phyloP scores from a whole-genome alignment of 2,888 invertebrate species.

The Spatulosminthurus flaviceps region DNA sequence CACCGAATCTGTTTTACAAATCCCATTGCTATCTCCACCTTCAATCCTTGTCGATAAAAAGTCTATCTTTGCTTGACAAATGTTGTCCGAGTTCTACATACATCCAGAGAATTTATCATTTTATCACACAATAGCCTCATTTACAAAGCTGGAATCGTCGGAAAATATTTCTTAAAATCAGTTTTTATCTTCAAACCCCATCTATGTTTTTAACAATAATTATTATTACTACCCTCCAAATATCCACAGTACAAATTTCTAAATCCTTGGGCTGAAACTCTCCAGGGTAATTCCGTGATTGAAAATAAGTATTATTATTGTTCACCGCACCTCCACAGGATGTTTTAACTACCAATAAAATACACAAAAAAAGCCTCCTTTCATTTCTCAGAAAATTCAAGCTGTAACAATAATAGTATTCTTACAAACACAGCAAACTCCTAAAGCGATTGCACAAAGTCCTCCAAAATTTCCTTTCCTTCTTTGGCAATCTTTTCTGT shows the following conservation, averaged over 20 bases:
- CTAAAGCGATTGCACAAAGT: constrained; percentile 57
- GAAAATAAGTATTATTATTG: constrained; percentile 59
- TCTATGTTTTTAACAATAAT: too few relatives aligned
- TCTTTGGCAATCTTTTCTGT: constrained; percentile 20
- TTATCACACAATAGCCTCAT: too few relatives aligned
- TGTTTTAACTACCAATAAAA: constrained; percentile 47
- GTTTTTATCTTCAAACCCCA: too few relatives aligned
- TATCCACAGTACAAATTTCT: constrained; percentile 58
- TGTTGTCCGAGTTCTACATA: constrained; percentile 43
- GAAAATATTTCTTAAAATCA: too few relatives aligned
- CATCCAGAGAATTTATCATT: too few relatives aligned
- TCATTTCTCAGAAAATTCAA: not conserved
- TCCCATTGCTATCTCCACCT: constrained; percentile 51
- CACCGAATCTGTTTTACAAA: constrained; percentile 54
- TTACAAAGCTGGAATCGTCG: too few relatives aligned
- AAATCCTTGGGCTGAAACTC: constrained; percentile 50
- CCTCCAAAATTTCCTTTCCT: constrained; percentile 37
- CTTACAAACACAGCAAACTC: constrained; percentile 59
- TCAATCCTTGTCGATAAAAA: constrained; percentile 53
- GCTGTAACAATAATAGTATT: not conserved
- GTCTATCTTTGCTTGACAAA: constrained; percentile 58
- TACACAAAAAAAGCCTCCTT: too few relatives aligned
- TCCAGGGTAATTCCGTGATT: constrained; percentile 52
- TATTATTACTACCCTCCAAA: constrained; percentile 54
- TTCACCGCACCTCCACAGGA: constrained; percentile 54